Evolutionary conservation across 2,888 invertebrate species (phyloP), one percentile per base, ranked within the genome.

Genomic region (Hedya salicella): DNA sequence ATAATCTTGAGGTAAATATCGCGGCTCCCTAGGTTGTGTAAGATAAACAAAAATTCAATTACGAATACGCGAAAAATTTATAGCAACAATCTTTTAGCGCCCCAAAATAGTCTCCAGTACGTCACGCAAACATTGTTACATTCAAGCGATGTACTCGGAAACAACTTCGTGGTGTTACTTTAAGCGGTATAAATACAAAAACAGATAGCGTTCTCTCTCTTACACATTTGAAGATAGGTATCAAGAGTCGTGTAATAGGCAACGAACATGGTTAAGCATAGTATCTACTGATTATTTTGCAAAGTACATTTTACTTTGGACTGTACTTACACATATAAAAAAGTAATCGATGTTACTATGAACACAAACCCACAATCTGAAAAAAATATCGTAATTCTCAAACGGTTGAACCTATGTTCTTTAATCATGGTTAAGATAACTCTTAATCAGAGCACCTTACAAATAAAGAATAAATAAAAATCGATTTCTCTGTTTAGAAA

Each of bases 11-110:
- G 50, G 44, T 44, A 57, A 64, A 52, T 42, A 56, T 40, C 30
- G n/a, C 56, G 6, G n/a, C 30, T 59, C 59, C 40, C 48, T 13
- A 11, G 19, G 39, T 50, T 44, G 36, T 60, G 14, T 13, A 19
- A 46, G 52, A 60, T 65, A 65, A 59, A 65, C 52, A 53, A 48
- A 65, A 53, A 60, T 53, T 53, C 52, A 30, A 53, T 65, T 65
- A 52, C 30, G 46, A 40, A 49, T 16, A 39, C 49, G 40, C 39
- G 25, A 56, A 59, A 44, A 59, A 65, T 53, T 44, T 64, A 59
- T 57, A 64, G 36, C 50, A 6, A 46, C 36, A 46, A 46, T 60
- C 14, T 65, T 65, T 65, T 39, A 46, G 30, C 42, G 50, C 49
- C 21, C 21, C 30, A 13, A 40, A 44, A 44, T 64, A 52, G 50